Base-by-base conservation (phyloP, 2,113 vertebrate species). In the Hemicordylus capensis region DNA sequence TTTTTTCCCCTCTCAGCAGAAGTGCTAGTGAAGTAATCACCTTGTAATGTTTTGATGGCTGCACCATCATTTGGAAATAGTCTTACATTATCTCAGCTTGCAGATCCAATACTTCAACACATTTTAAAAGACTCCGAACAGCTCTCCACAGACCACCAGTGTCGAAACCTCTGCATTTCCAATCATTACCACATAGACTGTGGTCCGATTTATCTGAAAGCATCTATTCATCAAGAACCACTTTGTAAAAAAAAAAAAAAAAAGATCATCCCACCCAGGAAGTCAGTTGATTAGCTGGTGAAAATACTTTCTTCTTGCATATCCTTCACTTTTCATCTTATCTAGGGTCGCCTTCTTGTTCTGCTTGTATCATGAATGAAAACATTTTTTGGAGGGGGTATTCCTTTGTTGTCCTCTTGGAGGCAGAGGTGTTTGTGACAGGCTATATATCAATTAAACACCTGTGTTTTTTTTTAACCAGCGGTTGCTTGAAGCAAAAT, bases 21-120 rank as follows among this genome's bases (percentile, higher is more conserved):
- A 90, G 51, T 48, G 54, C 80, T 66, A 80, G 80, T 76, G 70
- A 76, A 84, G 66, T 84, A 87, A 93, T 93, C 0, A 0, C 66
- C 28, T 20, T 67, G 63, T 92, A 92, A 90, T 80, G 84, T 85
- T 88, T 83, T 94, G 90, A 92, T 92, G 89, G 75, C 84, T 59
- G 7, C 85, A 59, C 80, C 15, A 74, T 90, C 80, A 24, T 77
- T 85, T 44, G 88, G n/a, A 93, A 95, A 74, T 34, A 61, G 67
- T 1, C 77, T 89, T 89, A n/a, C 44, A 83, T 94, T 94, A 92
- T 91, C 86, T 93, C 90, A 93, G 80, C 84, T 93, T 92, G 90
- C 31, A 46, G 84, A 90, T 89, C 42, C 66, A 76, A 64, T 84
- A 84, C 51, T 91, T 89, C 28, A 88, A 42, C 73, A 89, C 59